Conservation (phyloP, 2,888 invertebrate species). For the Meta bourneti region DNA sequence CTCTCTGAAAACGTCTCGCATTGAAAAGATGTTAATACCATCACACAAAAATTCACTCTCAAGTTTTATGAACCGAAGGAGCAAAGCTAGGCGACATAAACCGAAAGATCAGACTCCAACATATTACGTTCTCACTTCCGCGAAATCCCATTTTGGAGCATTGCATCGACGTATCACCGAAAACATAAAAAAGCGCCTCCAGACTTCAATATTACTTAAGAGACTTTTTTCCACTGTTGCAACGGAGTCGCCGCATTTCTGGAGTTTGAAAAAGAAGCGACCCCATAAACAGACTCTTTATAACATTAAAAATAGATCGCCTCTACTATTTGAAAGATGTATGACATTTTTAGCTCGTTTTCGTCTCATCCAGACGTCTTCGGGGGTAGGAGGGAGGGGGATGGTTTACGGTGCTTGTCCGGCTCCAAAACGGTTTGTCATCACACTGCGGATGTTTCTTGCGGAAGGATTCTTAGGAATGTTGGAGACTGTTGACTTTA, state of each 20-base stretch:
- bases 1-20: no score
- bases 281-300: constrained; percentile 31
- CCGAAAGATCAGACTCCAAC: no score
- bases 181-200: background rate
- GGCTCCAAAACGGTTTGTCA: background rate
- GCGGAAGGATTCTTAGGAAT: no score
- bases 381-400: background rate
- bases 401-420: constrained; percentile 2
- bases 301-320: constrained; percentile 47
- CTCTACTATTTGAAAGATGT: constrained; percentile 29
- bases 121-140: background rate
- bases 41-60: no score
- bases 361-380: constrained; percentile 1
- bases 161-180: background rate
- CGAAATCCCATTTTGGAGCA: background rate
- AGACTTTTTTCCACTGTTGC: background rate
- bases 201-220: background rate
- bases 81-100: no score
- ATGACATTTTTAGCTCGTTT: constrained; percentile 42
- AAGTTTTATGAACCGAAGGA: no score
- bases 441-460: no score
- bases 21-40: no score
- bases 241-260: background rate
- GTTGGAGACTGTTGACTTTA: no score
- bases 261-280: background rate